A percentile compares a stretch with the other conserved stretches of the same genome.
These are phyloP conservation scores for Bacillus rossius DNA, from an alignment of 1,140 invertebrate species.

Conservation along the genomic window DNA sequence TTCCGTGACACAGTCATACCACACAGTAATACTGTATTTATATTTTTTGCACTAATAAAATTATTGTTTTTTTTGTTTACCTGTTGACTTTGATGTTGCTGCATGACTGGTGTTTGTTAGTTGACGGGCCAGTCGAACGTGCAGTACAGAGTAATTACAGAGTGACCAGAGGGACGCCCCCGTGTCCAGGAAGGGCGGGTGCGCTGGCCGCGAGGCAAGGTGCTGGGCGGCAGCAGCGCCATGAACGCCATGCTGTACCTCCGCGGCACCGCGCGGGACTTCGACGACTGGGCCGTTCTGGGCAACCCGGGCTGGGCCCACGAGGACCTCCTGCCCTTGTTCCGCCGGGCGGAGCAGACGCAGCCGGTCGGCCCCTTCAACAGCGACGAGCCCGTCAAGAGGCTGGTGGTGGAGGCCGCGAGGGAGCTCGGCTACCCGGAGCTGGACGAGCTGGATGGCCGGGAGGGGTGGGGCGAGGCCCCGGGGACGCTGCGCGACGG, in stretches of 20 bases:
- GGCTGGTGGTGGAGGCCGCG: constrained; percentile 35
- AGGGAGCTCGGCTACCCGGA: constrained; percentile 42
- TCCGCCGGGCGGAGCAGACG: constrained; percentile 38
- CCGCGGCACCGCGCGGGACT: constrained; percentile 68
- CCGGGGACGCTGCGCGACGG: constrained; percentile 56
- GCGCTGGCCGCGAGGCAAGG: not conserved
- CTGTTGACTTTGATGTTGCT: too few species aligned
- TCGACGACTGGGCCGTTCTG: constrained; percentile 57
- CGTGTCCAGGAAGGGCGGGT: constrained; percentile 18
- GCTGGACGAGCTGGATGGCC: constrained; percentile 39
- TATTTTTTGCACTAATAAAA: too few species aligned
- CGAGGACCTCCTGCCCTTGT: constrained; percentile 43
- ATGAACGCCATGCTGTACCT: constrained; percentile 79
- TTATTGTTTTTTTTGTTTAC: too few species aligned
- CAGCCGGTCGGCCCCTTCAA: too few species aligned
- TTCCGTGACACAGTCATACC: too few species aligned
- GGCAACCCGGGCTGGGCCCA: constrained; percentile 46
- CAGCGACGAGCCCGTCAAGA: too few species aligned
- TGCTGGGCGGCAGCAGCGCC: constrained; percentile 55
- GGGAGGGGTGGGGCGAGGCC: constrained; percentile 33
- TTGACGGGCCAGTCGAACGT: too few species aligned
- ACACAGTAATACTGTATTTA: too few species aligned
- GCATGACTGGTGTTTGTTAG: too few species aligned
- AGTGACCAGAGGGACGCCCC: too few species aligned
- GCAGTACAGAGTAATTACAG: too few species aligned